Evolutionary conservation across 1,140 invertebrate genomes (phyloP).

Genomic region (Temnothorax curvispinosus): DNA sequence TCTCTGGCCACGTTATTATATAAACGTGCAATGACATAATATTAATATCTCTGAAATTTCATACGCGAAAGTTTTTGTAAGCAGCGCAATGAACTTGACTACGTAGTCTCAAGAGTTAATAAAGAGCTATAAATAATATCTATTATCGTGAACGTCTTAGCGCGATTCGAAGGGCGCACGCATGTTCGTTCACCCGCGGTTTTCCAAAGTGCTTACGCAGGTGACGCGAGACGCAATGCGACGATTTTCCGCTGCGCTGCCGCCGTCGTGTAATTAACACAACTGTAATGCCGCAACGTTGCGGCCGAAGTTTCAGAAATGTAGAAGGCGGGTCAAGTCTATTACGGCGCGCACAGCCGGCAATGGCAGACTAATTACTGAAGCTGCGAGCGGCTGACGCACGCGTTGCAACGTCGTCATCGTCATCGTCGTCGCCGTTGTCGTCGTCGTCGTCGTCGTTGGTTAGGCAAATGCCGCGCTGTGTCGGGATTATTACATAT

Average conservation of each 20-base stretch:
- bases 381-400: conserved; percentile 30
- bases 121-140: conserved; percentile 36
- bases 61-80: background rate
- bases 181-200: conserved; percentile 2
- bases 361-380: conserved; percentile 60
- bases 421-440: background rate
- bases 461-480: background rate
- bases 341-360: conserved; percentile 45
- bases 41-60: background rate
- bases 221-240: conserved; percentile 37
- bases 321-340: conserved; percentile 58
- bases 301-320: conserved; percentile 57
- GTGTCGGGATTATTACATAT: conserved; percentile 27
- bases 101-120: background rate
- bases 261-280: conserved; percentile 48
- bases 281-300: conserved; percentile 50
- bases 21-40: background rate
- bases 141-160: background rate
- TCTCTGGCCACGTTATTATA: background rate
- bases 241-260: conserved; percentile 43
- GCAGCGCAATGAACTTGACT: background rate
- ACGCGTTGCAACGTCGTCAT: conserved; percentile 21
- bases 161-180: background rate
- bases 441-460: background rate
- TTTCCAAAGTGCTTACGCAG: conserved; percentile 45